Evolutionary conservation across 2,113 vertebrate species (phyloP), one percentile per base, ranked within the genome.

Genomic region (Hystrix cristata): DNA sequence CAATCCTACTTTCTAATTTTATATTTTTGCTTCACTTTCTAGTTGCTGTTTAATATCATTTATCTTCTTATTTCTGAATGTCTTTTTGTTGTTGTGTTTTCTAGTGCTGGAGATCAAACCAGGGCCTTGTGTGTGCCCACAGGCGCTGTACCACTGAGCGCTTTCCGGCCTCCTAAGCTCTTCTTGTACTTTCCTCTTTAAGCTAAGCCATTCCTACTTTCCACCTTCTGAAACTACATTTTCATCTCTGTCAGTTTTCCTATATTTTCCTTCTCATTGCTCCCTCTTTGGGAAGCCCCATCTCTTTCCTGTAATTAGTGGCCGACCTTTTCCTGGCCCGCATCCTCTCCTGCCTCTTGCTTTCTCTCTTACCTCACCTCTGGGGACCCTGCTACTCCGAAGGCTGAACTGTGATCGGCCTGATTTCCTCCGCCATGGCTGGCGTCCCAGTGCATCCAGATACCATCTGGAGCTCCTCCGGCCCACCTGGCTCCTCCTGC

Each of bases 401-500:
- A 25, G 55, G 82, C 71, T 43, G 46, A 19, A 34, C 48, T 62
- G 81, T 76, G 19, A 21, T 79, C n/a, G 57, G 0, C 4, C 10
- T 9, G 29, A 38, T 46, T 55, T 53, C 48, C 46, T 89, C 53
- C 15, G 29, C 64, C 25, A 8, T 3, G 46, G 87, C 84, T 14
- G 1, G 92, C 48, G 11, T 29, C 86, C 72, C 87, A 31, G 27
- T 34, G 46, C 60, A 29, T 25, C 76, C 65, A 5, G 34, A 31
- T 25, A 38, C 95, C 94, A 85, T 78, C 92, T 96, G 92, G 92
- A 80, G 51, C 67, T 59, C 60, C 82, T 64, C 38, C 62, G 87
- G 86, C 59, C 90, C 90, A 60, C 57, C 86, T 83, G 60, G 53
- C 46, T 76, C 69, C 62, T 87, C 81, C 57, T 83, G 92, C 80